Evolutionary conservation across 2,113 vertebrate genomes (phyloP), one percentile per base, ranked within the genome.

Genomic region (Cavia porcellus): DNA sequence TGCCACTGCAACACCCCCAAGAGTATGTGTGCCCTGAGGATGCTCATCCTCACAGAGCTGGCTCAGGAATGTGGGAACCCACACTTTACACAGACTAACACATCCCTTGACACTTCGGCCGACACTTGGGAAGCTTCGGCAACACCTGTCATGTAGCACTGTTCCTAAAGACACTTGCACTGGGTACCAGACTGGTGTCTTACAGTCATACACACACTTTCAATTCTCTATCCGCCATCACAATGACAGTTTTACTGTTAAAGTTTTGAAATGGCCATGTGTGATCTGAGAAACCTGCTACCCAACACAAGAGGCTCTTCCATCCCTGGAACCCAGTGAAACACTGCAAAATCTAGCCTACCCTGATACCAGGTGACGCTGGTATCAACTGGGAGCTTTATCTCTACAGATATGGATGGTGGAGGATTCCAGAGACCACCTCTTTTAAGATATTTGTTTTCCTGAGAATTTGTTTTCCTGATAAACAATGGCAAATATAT

Each of bases 231-330:
- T 83, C n/a, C 87, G 20, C 24, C 30, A 72, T 19, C 57, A 59
- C 13, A 89, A 70, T 66, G 14, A 25, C 47, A 89, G n/a, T 64
- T 82, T 89, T 75, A 45, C 42, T 52, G 28, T 38, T 55, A 55
- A 94, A 42, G 93, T 59, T 89, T 70, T 75, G 57, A 85, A 88
- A 68, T 77, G 32, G 9, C 80, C 38, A 5, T 42, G 61, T 97
- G 74, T 87, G 35, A 86, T 82, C 15, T 86, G n/a, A 7, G 66
- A 80, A 70, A 24, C 5, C 32, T 91, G 3, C 66, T 30, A 5
- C 20, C 38, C n/a, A 85, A 74, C 14, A 47, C 57, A 7, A 91
- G 42, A 59, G 42, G 12, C 25, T 30, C 74, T 50, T 77, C 42
- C 0, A 13, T 45, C 24, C 25, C 42, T 28, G 14, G 2, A 47